Base-by-base conservation (phyloP, 1,140 invertebrate genomes). In the Penaeus indicus region DNA sequence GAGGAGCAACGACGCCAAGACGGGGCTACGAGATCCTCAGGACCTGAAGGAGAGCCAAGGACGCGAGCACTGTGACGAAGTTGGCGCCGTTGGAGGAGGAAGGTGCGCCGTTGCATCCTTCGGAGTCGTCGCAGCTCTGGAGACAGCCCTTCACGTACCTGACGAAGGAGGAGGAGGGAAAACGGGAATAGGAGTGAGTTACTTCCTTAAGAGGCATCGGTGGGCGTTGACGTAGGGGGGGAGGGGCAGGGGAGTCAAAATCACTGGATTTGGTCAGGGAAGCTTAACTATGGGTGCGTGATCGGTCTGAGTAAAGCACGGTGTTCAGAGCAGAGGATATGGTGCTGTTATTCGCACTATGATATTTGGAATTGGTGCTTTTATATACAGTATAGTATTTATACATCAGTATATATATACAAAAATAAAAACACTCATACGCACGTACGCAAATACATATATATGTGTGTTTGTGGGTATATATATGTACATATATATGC, bases 121-220 rank as follows among this genome's bases (percentile, higher is more conserved):
- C 97, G 1, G 96, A 95, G 92, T 97, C 96, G 92, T 95, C 96
- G 93, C 97, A 97, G 88, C 96, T 97, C 92, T 97, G 96, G 18
- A 97, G 94, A 92, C 97, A 97, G 62, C 96, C 97, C 91, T 96
- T 95, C 27, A 97, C 95, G 92, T 97, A 97, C 91, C 96, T 97
- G 92, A 19, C 83, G 94, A 60, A 63, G 72, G 54, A 84, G 77
- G 75, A 72, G n/a, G n/a, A 42, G 84, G 25, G 22, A 32, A 8
- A 85, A 60, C 25, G n/a, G 77, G 21, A 77, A 69, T 54, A 63
- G 61, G 67, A 84, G 32, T 88, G 19, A 42, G 54, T 54, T 2
- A 54, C 54, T 54, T 54, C 54, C 16, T 54, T 54, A 54, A 16
- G 1, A 16, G 11, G 47, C 47, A 13, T 47, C 47, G 47, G 47